Base-by-base conservation (phyloP, 2,888 invertebrate species). In the Muscina levida region DNA sequence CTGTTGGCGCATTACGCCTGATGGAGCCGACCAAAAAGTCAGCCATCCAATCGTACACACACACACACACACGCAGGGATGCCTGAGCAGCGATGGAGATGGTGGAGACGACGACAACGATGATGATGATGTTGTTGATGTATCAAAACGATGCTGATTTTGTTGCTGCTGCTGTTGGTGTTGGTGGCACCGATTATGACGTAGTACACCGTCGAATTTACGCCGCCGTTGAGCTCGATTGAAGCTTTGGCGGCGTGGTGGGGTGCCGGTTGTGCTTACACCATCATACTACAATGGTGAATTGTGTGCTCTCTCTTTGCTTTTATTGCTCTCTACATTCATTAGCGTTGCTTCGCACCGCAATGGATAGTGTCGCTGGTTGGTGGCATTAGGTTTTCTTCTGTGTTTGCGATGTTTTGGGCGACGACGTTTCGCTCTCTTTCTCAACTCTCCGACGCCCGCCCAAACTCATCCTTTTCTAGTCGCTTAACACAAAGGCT, bases 321-420 rank as follows among this genome's bases (percentile, higher is more conserved):
- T 24, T 19, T 48, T 59, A 39, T 24, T 59, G 57, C n/a, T 22
- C 2, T 65, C 51, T 39, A 10, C 44, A 57, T 17, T 72, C 59
- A 70, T 65, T 57, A 22, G 15, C 39, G 39, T 59, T 19, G n/a
- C 26, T 22, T 53, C 51, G 19, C 11, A 26, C 2, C 57, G 57
- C 11, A 19, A n/a, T n/a, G n/a, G n/a, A n/a, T 39, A 24, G 44
- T 51, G 37, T 56, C 66, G 66, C 31, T 56, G 65, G 67, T 53
- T 56, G 68, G 68, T 59, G 72, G 51, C 72, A 79, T 79, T 82
- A 76, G 79, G 77, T 82, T 62, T 42, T 10, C 17, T 39, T 19
- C 39, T 42, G 42, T 42, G 22, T 59, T 62, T 42, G 31, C 31
- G 3, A 31, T 31, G 8, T 3, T 31, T 31, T 31, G 31, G 31